Conservation (phyloP, 1,140 invertebrate species). For the Popillia japonica region DNA sequence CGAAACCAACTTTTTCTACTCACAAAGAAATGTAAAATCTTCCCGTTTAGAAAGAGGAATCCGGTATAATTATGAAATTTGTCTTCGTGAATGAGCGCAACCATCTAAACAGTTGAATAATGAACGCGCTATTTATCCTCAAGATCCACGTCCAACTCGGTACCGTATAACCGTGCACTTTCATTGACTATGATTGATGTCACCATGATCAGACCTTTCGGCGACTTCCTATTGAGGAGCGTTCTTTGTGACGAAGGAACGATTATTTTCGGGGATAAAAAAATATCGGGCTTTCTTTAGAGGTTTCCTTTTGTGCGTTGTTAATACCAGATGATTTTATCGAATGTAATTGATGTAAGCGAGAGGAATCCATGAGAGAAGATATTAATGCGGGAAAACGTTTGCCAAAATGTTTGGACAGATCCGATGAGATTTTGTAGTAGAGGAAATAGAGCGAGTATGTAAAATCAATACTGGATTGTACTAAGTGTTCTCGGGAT, state of each 20-base stretch:
- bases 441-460: neutral
- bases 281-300: neutral
- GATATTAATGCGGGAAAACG: conserved; percentile 19
- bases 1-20: no score
- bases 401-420: conserved; percentile 1
- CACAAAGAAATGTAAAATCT: no score
- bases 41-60: neutral
- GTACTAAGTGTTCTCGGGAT: no score
- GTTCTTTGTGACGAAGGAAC: conserved; percentile 16
- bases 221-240: neutral
- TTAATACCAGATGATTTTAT: conserved; percentile 24
- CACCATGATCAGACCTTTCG: conserved; percentile 14
- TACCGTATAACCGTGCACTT: neutral
- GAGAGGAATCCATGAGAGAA: neutral
- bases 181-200: conserved; percentile 28
- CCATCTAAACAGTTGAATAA: conserved; percentile 23
- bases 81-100: conserved; percentile 16
- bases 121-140: conserved; percentile 24
- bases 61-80: conserved; percentile 24
- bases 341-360: conserved; percentile 28
- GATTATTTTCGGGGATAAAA: conserved; percentile 19
- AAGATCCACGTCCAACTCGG: neutral
- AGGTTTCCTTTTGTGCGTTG: neutral
- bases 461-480: neutral
- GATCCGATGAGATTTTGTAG: neutral